Evolutionary conservation across 2,888 invertebrate species (phyloP).

Genomic region (Halocaridina rubra): DNA sequence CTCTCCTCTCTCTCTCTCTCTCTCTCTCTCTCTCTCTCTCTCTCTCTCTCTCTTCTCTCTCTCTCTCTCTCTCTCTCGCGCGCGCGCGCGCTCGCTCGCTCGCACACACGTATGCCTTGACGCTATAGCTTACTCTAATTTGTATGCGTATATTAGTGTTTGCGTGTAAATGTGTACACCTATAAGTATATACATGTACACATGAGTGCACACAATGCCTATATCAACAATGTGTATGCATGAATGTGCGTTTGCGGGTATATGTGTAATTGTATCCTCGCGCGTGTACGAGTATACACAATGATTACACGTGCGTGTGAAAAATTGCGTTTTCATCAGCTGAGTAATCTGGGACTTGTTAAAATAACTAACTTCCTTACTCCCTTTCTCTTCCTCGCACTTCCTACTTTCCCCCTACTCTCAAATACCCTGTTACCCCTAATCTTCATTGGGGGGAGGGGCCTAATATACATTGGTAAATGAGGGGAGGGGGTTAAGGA

Average conservation of each 20-base stretch:
- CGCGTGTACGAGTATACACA: no score
- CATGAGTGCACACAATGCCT: no score
- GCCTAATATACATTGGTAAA: no score
- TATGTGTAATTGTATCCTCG: no score
- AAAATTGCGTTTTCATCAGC: background rate
- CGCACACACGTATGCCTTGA: background rate
- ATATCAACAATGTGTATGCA: no score
- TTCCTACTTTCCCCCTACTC: background rate
- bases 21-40: conserved; percentile 11
- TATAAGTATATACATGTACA: no score
- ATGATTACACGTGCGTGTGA: no score
- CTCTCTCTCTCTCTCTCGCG: background rate
- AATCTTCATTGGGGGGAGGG: no score
- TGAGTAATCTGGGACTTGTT: background rate
- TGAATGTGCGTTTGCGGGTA: no score
- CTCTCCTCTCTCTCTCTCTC: conserved; percentile 1
- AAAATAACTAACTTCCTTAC: background rate
- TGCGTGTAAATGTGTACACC: no score
- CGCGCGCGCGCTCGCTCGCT: background rate
- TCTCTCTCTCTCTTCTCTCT: background rate
- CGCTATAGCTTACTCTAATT: background rate
- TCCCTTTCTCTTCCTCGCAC: background rate
- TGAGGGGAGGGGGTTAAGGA: no score
- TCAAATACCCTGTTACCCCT: no score
- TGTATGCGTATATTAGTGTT: background rate